These are phyloP conservation scores for Andrena hattorfiana DNA, from an alignment of 2,888 invertebrate species.

Conservation along the genomic window DNA sequence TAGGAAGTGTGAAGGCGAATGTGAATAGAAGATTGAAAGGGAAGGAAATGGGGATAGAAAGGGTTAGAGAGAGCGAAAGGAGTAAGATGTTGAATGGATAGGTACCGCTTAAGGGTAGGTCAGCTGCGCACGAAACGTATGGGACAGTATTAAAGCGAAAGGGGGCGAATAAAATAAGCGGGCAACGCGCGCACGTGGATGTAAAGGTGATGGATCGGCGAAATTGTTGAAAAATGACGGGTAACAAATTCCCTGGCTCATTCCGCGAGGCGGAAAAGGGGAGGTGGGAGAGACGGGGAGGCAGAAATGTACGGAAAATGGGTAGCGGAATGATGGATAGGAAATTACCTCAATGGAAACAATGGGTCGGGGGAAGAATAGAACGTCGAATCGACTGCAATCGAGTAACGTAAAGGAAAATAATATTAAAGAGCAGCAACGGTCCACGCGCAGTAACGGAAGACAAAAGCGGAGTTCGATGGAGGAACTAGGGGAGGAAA, in stretches of 20 bases:
- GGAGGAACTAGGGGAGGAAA: not conserved
- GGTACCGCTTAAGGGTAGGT: not conserved
- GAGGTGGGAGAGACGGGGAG: not conserved
- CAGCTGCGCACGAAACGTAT: slow-evolving; percentile 1
- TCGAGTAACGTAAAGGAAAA: not conserved
- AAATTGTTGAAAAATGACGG: slow-evolving; percentile 31
- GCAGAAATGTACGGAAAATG: slow-evolving; percentile 3
- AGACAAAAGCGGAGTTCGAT: not conserved
- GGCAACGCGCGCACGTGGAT: not conserved
- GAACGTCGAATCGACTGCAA: not conserved
- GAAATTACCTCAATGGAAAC: slow-evolving; percentile 16
- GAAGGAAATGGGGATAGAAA: not conserved
- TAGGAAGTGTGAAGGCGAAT: not conserved
- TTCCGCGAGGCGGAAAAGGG: not conserved
- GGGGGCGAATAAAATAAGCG: slow-evolving; percentile 8
- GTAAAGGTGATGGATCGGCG: slow-evolving; percentile 33
- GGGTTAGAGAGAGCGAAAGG: not conserved
- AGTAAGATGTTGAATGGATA: not conserved
- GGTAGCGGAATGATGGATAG: slow-evolving; percentile 25
- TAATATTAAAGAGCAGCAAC: slow-evolving; percentile 1
- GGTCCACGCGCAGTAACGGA: not conserved
- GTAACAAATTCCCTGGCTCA: slow-evolving; percentile 19
- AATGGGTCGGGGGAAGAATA: not conserved
- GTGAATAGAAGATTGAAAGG: not conserved
- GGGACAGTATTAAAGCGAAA: not conserved